Evolutionary conservation across 1,140 invertebrate genomes (phyloP).

Genomic region (Lutraria rhynchaena): DNA sequence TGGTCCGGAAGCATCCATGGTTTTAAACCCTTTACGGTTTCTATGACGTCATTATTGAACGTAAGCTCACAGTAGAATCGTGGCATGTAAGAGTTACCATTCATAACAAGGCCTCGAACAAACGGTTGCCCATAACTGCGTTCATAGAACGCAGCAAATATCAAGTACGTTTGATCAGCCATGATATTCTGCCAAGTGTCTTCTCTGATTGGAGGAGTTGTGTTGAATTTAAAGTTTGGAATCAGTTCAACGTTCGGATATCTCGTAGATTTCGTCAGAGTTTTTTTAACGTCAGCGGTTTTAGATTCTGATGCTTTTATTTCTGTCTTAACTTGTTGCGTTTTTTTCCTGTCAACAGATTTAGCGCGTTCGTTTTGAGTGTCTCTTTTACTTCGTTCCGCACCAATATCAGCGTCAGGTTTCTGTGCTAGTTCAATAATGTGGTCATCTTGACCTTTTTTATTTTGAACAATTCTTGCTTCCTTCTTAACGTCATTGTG

Average conservation of each 20-base stretch:
- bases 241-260: constrained; percentile 24
- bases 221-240: constrained; percentile 22
- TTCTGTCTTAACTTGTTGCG: background rate
- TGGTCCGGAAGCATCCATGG: constrained; percentile 38
- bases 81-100: constrained; percentile 25
- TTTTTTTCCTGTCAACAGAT: background rate
- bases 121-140: constrained; percentile 9
- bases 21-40: constrained; percentile 10
- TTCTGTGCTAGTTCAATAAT: background rate
- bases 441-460: too few species aligned
- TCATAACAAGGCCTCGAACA: constrained; percentile 8
- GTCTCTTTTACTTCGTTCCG: background rate
- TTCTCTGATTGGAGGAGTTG: background rate
- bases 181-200: constrained; percentile 11
- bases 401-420: background rate
- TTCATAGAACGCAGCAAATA: constrained; percentile 4
- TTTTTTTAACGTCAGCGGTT: background rate
- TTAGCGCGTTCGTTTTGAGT: background rate
- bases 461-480: too few species aligned
- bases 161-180: constrained; percentile 14
- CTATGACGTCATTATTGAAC: background rate
- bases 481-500: too few species aligned
- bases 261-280: background rate
- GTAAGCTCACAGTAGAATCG: constrained; percentile 29
- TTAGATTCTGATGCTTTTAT: background rate